Conservation (phyloP, 2,113 vertebrate species). For the Otis tarda region DNA sequence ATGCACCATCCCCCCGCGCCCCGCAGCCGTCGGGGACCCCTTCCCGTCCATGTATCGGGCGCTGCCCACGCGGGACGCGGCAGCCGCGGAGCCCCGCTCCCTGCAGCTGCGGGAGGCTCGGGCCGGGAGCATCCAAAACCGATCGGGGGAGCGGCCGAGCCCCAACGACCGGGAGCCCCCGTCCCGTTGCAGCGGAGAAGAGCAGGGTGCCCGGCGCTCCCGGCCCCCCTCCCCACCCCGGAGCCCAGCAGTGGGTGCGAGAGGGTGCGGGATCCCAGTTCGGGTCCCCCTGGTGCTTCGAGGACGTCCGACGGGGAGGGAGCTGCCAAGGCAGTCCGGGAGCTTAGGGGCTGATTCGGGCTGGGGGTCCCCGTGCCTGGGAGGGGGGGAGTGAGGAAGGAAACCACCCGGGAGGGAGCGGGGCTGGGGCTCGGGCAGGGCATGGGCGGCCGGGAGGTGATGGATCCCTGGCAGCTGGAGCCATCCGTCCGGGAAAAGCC, state of each 20-base stretch:
- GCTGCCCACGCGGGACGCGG: background rate
- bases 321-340: background rate
- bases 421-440: background rate
- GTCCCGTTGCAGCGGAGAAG: background rate
- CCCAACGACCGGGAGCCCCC: background rate
- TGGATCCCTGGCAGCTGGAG: background rate
- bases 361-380: background rate
- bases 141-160: background rate
- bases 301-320: background rate
- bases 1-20: too few relatives aligned
- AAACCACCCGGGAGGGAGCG: background rate
- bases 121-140: background rate
- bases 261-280: background rate
- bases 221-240: fast-evolving
- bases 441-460: background rate
- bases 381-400: background rate
- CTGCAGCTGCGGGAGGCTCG: background rate
- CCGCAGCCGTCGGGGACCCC: background rate
- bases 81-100: background rate
- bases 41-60: background rate
- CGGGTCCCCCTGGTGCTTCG: background rate
- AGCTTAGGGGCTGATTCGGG: background rate
- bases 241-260: background rate
- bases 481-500: background rate
- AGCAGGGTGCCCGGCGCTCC: background rate